A percentile compares a stretch with the other conserved stretches of the same genome.
phyloP scores from a whole-genome alignment of 2,113 vertebrate genomes.

The Bubo blakistoni region DNA sequence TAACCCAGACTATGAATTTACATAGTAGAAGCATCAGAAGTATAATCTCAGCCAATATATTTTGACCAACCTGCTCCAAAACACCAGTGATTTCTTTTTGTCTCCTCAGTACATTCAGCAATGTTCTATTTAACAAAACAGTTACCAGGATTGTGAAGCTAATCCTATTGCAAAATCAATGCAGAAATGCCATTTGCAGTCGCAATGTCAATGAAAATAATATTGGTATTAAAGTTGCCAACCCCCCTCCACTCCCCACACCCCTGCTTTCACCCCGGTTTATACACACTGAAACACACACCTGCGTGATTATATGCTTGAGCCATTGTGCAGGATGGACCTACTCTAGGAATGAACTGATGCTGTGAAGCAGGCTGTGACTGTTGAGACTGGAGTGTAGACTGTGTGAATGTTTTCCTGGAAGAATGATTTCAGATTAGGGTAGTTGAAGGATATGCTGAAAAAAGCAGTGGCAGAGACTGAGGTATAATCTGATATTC shows the following conservation, averaged over 20 bases:
- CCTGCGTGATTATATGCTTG: not conserved
- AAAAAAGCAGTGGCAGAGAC: not conserved
- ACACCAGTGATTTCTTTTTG: not conserved
- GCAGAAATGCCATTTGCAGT: not conserved
- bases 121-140: not conserved
- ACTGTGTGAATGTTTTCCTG: not conserved
- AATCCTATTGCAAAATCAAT: not conserved
- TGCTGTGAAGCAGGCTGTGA: not conserved
- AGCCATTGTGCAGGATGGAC: not conserved
- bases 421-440: not conserved
- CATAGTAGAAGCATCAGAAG: not conserved
- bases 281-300: not conserved
- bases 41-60: not conserved
- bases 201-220: not conserved
- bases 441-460: not conserved
- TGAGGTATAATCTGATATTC: not conserved
- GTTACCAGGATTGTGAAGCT: not conserved
- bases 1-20: not conserved
- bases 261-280: not conserved
- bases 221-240: not conserved
- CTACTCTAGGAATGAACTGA: not conserved
- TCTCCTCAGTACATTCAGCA: not conserved
- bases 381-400: not conserved
- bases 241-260: rapidly evolving
- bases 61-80: not conserved